A percentile compares a stretch with the other conserved stretches of the same genome.
These are phyloP conservation scores for Diplolepis rosae DNA, from an alignment of 2,888 invertebrate genomes.

Conservation along the genomic window DNA sequence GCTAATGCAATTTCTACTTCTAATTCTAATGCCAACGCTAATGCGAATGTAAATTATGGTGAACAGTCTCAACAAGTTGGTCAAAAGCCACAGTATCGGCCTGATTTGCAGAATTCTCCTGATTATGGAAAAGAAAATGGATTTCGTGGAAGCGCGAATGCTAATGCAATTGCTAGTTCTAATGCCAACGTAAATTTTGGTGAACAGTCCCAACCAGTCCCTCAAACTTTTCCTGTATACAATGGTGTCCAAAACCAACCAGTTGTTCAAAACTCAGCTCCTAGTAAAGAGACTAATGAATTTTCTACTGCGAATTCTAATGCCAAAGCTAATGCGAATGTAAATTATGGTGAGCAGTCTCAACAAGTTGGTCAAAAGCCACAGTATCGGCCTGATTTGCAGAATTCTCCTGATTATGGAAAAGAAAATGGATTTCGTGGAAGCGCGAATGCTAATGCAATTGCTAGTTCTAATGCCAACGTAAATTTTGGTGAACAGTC, in stretches of 20 bases:
- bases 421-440: background rate
- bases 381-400: too few species aligned
- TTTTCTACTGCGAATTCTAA: background rate
- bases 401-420: background rate
- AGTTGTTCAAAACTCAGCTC: background rate
- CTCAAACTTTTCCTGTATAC: background rate
- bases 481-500: background rate
- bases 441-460: background rate
- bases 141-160: background rate
- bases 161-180: background rate
- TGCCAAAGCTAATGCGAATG: background rate
- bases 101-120: too few species aligned
- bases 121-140: background rate
- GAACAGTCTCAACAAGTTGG: background rate
- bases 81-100: too few species aligned
- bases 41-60: background rate
- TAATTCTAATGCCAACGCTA: background rate
- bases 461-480: constrained; percentile 22
- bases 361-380: background rate
- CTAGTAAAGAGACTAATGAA: background rate
- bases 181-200: constrained; percentile 16
- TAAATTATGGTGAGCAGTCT: background rate
- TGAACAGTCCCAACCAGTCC: background rate
- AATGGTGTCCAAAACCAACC: too few species aligned
- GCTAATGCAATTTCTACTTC: background rate